Base-by-base conservation (phyloP, 2,888 invertebrate genomes). In the Mesorhabditis belari region DNA sequence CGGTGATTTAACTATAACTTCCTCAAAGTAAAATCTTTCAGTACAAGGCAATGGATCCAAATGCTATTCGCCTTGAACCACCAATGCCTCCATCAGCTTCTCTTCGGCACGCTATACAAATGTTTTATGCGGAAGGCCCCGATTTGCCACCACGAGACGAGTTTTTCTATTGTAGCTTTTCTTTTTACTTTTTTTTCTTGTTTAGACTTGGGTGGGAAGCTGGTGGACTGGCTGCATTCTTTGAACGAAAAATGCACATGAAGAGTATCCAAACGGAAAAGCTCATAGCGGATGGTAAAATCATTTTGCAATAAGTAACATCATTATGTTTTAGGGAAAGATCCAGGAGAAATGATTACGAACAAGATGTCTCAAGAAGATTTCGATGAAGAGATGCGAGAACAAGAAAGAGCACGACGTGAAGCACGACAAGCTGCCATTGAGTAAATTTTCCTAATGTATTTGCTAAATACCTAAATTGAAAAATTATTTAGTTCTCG, bases 161-260 rank as follows among this genome's bases (percentile, higher is more conserved):
- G 84, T 67, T n/a, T n/a, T n/a, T n/a, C n/a, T n/a, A n/a, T n/a
- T n/a, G n/a, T n/a, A n/a, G n/a, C n/a, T n/a, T n/a, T n/a, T n/a
- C n/a, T n/a, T n/a, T n/a, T n/a, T n/a, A n/a, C n/a, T n/a, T n/a
- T n/a, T n/a, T n/a, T n/a, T n/a, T n/a, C n/a, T n/a, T n/a, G n/a
- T 81, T 49, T 77, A 86, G 85, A 82, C 95, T 96, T 83, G 96
- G 96, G 28, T 98, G 96, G 96, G 98, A 98, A 83, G 92, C 92
- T 83, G 85, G 95, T 79, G 95, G 93, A 66, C 85, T 98, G 60
- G 94, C 93, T 82, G 96, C 98, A 84, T 98, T 93, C 84, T 95
- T 92, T 84, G 92, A 92, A 84, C 91, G 92, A 5, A 98, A 96
- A 84, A 90, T 61, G 56, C 57, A 57, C 21, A 27, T 54, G 61